These are phyloP conservation scores for Coronaproctus castanopsis DNA, from an alignment of 2,888 invertebrate species.

Conservation along the genomic window DNA sequence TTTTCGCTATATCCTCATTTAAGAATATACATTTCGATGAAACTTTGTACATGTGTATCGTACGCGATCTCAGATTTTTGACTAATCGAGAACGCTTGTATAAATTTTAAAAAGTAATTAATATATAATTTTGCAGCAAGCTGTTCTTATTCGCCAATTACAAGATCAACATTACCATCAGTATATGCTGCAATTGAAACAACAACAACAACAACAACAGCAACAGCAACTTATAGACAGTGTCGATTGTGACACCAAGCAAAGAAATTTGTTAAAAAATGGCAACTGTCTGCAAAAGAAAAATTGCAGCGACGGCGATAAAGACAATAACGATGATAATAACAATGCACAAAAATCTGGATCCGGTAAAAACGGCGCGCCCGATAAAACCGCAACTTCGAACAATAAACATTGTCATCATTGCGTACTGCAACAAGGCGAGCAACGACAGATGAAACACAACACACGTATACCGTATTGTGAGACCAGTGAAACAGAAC, in stretches of 20 bases:
- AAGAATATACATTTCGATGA: too few species aligned
- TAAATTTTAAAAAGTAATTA: too few species aligned
- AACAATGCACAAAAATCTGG: background rate
- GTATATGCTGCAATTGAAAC: constrained; percentile 85
- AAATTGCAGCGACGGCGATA: background rate
- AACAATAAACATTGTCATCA: background rate
- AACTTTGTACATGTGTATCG: too few species aligned
- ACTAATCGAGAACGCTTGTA: too few species aligned
- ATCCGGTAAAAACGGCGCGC: background rate
- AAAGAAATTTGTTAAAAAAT: background rate
- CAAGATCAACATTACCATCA: constrained; percentile 99
- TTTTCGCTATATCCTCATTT: too few species aligned
- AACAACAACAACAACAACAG: constrained; percentile 26
- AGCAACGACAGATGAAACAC: too few species aligned
- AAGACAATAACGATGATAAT: background rate
- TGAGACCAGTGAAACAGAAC: background rate
- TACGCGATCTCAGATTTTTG: too few species aligned
- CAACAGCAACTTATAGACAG: background rate
- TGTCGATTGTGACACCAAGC: background rate
- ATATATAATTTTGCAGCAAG: constrained; percentile 43
- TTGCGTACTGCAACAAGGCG: constrained; percentile 3
- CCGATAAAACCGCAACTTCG: background rate
- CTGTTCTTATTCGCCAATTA: constrained; percentile 72
- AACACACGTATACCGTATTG: background rate
- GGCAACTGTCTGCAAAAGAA: background rate